Evolutionary conservation across 2,888 invertebrate species (phyloP).

Genomic region (Agrotis exclamationis): DNA sequence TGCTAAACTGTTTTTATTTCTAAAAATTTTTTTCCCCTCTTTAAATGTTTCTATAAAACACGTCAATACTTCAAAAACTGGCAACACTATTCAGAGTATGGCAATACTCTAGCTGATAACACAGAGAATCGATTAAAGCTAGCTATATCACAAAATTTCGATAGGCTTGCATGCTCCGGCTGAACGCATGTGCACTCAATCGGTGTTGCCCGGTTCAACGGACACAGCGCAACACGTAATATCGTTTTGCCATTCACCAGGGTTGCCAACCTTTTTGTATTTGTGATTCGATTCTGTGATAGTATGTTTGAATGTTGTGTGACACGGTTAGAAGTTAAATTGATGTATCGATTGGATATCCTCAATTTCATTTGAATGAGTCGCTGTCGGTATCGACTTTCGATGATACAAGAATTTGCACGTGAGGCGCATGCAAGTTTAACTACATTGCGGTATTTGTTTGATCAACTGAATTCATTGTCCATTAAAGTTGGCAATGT

Average conservation of each 20-base stretch:
- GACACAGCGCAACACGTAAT: constrained; percentile 44
- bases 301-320: constrained; percentile 2
- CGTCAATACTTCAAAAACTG: no score
- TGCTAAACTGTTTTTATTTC: no score
- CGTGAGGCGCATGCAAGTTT: no score
- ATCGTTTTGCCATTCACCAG: constrained; percentile 35
- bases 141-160: constrained; percentile 33
- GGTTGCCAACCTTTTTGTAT: constrained; percentile 13
- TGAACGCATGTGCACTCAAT: constrained; percentile 55
- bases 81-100: no score
- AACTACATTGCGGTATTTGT: no score
- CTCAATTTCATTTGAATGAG: not conserved
- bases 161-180: constrained; percentile 17
- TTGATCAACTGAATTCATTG: no score
- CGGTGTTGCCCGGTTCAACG: constrained; percentile 19
- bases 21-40: no score
- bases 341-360: not conserved
- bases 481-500: no score
- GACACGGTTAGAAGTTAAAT: constrained; percentile 5
- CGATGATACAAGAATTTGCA: no score
- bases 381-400: not conserved
- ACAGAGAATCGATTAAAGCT: not conserved
- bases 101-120: no score
- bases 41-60: no score
- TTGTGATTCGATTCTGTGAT: constrained; percentile 14